Base-by-base conservation (phyloP, 2,797 vertebrate species). In the Parauchenoglanis punctatus region DNA sequence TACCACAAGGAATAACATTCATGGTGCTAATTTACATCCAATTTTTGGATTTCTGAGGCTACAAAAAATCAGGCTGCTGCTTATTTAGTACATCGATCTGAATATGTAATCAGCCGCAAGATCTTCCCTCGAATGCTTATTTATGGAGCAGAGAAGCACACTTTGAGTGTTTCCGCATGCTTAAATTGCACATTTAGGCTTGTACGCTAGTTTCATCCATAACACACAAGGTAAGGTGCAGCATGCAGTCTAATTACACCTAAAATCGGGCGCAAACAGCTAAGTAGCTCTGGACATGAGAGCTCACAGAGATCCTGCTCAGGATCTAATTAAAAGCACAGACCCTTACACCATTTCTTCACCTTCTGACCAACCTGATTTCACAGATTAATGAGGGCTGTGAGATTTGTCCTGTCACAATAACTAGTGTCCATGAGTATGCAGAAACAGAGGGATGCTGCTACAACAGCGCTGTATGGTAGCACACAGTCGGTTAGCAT, bases 331-430 rank as follows among this genome's bases (percentile, higher is more conserved):
- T 91, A 89, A 86, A 87, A 86, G 63, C 40, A 49, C 81, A 85
- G 84, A 76, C 88, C 81, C 63, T 84, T 88, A 82, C 31, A 67
- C 77, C 81, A 40, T 81, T 84, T 87, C 25, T 56, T 61, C 70
- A 90, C 88, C 89, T 88, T 85, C 4, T 87, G 89, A 88, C 78
- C 76, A 63, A 89, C 85, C 87, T 81, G 85, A 89, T 89, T 90
- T 90, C 80, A 89, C 86, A 89, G 78, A 89, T 80, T 90, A 91
- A 88, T 88, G 89, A 91, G 87, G 86, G 58, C 87, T 81, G 86
- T 84, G 83, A 89, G 35, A 56, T 58, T 78, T 54, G 23, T 75
- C 13, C 23, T 75, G 49, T 1, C n/a, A 77, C 15, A 54, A 28
- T 56, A 56, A 20, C 3, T 20, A 3, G 17, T 17, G 2, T 56